Percentiles rank a stretch among this genome's conserved stretches.
Conservation (phyloP, 53 echinoderm and acorn worm genomes). For the Echinometra lucunter region DNA sequence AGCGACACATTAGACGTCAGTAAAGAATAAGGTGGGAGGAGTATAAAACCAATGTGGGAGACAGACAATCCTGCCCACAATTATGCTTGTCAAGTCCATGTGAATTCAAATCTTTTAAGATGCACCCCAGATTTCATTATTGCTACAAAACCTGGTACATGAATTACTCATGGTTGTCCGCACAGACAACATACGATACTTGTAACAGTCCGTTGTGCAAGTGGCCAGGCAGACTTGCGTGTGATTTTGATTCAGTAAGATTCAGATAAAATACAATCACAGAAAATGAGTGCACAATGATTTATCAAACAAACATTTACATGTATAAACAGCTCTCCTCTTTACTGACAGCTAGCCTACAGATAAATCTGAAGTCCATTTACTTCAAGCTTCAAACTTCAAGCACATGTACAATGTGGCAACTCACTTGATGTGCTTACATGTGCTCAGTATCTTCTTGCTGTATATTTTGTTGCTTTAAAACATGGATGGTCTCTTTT, state of each 20-base stretch:
- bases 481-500: too few species aligned
- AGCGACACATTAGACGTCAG: not conserved
- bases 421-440: too few species aligned
- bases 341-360: too few species aligned
- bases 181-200: not conserved
- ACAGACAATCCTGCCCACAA: not conserved
- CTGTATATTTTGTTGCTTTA: too few species aligned
- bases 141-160: not conserved
- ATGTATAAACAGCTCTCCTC: too few species aligned
- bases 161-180: not conserved
- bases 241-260: not conserved
- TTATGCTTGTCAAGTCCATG: constrained; percentile 25
- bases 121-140: not conserved
- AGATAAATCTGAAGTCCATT: too few species aligned
- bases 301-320: too few species aligned
- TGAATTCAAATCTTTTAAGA: not conserved
- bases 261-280: not conserved
- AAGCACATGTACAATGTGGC: too few species aligned
- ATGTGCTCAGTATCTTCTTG: too few species aligned
- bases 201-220: not conserved
- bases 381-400: too few species aligned
- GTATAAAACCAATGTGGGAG: not conserved
- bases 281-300: too few species aligned
- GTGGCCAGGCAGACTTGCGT: not conserved
- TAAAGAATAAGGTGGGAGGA: not conserved